Evolutionary conservation across 2,113 vertebrate genomes (phyloP), one percentile per base, ranked within the genome.

Genomic region (Circaetus cinerascens): DNA sequence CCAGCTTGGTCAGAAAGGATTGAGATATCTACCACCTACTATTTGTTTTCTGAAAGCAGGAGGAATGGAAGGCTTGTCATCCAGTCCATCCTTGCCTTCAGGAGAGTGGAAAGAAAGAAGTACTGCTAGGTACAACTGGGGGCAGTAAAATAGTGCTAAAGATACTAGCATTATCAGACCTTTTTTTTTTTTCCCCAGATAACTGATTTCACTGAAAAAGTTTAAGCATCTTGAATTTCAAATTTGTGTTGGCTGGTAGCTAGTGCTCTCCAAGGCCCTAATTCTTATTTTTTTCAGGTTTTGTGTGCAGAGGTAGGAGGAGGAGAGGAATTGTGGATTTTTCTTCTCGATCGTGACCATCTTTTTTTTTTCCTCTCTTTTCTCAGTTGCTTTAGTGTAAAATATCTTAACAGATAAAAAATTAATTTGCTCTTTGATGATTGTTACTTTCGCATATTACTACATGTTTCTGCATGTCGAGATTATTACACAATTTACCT

Each of bases 161-260:
- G 27, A 22, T 66, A 13, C 23, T 20, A 23, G 14, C 2, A 0
- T 41, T 38, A 18, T 36, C 41, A 67, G 32, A 18, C 23, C 18
- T 13, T 12, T 13, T 20, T 12, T 13, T 20, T 7, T 5, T 13
- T 9, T 1, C 4, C 23, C 10, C 11, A 15, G 8, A 22, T 38
- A 15, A 17, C 19, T 1, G 7, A 29, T 53, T 77, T 63, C n/a
- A 45, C 17, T 68, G 40, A 20, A 80, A 18, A 23, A 36, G 36
- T 26, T 41, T 13, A 26, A 62, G 38, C 13, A 13, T 57, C 15
- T 80, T 66, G 77, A 68, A 21, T 78, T 68, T 90, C 30, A 55
- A 4, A 27, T 51, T 48, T 71, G 2, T 73, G 13, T 62, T 86
- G 17, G 17, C 19, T 56, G 5, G 8, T 53, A 53, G 22, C 5